Percentiles rank a stretch among this genome's conserved stretches.
Evolutionary conservation across 2,113 vertebrate species (phyloP).

Genomic region (Typhlomys cinereus): DNA sequence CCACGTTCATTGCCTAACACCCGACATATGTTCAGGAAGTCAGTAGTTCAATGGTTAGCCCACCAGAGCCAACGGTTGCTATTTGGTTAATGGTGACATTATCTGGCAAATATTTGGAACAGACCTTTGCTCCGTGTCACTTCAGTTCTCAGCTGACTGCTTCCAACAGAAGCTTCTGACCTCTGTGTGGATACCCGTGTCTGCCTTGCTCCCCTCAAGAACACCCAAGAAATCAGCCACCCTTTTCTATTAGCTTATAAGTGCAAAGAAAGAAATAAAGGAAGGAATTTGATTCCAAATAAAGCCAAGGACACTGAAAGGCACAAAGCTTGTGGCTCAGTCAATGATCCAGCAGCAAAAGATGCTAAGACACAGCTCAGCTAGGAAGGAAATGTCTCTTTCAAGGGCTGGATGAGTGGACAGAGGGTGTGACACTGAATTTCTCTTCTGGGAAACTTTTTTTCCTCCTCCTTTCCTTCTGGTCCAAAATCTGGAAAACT

Average conservation of each 20-base stretch:
- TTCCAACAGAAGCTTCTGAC: neutral
- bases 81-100: conserved; percentile 46
- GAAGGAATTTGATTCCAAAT: neutral
- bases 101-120: conserved; percentile 47
- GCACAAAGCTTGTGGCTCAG: neutral
- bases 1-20: neutral
- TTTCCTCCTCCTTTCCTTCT: neutral
- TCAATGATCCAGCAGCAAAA: neutral
- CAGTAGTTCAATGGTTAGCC: neutral
- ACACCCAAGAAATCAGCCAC: neutral
- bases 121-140: neutral
- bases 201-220: neutral
- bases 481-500: neutral
- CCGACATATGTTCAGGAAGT: conserved; percentile 62
- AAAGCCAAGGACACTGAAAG: neutral
- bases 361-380: neutral
- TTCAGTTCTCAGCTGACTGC: neutral
- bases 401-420: neutral
- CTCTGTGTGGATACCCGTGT: neutral
- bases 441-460: neutral
- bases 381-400: neutral
- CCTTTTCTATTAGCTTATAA: neutral
- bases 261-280: neutral
- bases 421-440: neutral
- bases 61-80: conserved; percentile 51